Conservation (phyloP, 2,888 invertebrate species). For the Tipula helvola region DNA sequence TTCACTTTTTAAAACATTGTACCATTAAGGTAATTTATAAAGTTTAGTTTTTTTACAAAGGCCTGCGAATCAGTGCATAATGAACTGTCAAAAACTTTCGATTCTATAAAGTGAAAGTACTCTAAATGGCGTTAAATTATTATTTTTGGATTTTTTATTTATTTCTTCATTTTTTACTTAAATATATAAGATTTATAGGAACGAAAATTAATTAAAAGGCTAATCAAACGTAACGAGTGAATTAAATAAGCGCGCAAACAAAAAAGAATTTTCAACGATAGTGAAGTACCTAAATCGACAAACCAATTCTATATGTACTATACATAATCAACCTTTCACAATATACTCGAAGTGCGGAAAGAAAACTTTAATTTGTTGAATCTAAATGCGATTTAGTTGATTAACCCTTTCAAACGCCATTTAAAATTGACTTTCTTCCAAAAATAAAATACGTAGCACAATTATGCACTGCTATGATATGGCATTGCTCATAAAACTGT, state of each 20-base stretch:
- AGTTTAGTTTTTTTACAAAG: too few relatives aligned
- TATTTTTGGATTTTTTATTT: not conserved
- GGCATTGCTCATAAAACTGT: too few relatives aligned
- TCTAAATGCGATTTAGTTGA: not conserved
- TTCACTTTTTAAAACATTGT: not conserved
- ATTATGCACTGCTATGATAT: too few relatives aligned
- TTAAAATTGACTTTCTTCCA: too few relatives aligned
- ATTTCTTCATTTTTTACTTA: not conserved
- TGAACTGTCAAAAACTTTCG: not conserved
- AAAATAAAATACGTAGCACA: too few relatives aligned
- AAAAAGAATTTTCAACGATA: not conserved
- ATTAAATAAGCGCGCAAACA: not conserved
- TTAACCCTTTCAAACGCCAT: too few relatives aligned
- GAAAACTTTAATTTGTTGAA: not conserved
- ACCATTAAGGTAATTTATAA: too few relatives aligned
- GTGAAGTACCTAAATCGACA: not conserved
- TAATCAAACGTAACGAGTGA: not conserved
- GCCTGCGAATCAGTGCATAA: not conserved
- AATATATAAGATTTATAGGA: not conserved
- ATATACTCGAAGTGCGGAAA: not conserved
- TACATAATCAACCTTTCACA: not conserved
- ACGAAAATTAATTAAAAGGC: not conserved
- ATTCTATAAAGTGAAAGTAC: not conserved
- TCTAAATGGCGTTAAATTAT: not conserved
- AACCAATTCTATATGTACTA: not conserved